Percentiles rank a stretch among this genome's conserved stretches.
Conservation (phyloP, 2,113 vertebrate species). For the Perca schrenkii region DNA sequence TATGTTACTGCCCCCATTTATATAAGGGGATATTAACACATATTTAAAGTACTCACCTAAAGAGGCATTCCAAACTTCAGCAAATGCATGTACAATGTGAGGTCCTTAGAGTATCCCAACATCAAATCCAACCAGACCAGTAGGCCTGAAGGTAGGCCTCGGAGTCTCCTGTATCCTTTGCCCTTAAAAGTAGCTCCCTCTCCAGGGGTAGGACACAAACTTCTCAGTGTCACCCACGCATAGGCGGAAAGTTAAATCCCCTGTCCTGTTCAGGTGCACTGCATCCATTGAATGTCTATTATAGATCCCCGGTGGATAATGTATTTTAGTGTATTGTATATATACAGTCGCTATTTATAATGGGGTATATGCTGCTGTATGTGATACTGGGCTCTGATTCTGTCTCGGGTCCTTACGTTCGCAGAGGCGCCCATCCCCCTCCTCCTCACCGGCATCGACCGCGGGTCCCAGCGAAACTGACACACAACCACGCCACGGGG, state of each 20-base stretch:
- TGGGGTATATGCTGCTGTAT: constrained; percentile 84
- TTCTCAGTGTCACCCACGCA: constrained; percentile 83
- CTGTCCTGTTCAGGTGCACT: constrained; percentile 75
- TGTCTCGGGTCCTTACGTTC: constrained; percentile 84
- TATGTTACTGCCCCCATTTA: constrained; percentile 13
- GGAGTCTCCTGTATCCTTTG: constrained; percentile 90
- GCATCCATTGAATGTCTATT: constrained; percentile 79
- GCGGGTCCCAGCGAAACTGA: constrained; percentile 90
- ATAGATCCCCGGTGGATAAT: constrained; percentile 72
- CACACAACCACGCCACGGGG: constrained; percentile 94
- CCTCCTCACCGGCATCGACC: constrained; percentile 90
- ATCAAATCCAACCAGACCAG: constrained; percentile 81
- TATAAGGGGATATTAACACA: background rate
- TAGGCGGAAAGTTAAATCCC: constrained; percentile 83
- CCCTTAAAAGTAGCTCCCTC: constrained; percentile 84
- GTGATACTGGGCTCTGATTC: constrained; percentile 86
- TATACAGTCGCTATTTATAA: constrained; percentile 85
- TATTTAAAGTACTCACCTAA: constrained; percentile 80
- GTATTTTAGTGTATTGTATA: constrained; percentile 80
- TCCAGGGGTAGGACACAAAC: constrained; percentile 83
- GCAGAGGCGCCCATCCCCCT: constrained; percentile 91
- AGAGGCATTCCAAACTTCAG: constrained; percentile 81
- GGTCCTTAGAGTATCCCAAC: constrained; percentile 81
- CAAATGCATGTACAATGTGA: constrained; percentile 61
- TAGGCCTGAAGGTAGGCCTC: constrained; percentile 91